A percentile compares a stretch with the other conserved stretches of the same genome.
Conservation (phyloP, 2,888 invertebrate genomes). For the Cremastinae sp. region DNA sequence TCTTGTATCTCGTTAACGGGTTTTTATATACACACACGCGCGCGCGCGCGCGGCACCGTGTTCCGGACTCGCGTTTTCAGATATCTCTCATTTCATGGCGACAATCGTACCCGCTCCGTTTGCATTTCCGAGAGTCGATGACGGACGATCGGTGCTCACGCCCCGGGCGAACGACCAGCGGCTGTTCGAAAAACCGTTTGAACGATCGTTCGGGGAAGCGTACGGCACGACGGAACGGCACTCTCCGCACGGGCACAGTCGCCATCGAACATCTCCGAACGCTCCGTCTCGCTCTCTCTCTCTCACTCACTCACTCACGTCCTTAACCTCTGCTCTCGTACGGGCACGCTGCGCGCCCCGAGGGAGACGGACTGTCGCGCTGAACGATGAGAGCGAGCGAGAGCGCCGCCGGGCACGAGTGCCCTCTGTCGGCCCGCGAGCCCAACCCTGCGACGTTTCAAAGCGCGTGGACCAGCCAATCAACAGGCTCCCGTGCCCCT, state of each 20-base stretch:
- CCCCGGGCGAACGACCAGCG: slow-evolving; percentile 17
- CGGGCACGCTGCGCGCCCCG: slow-evolving; percentile 41
- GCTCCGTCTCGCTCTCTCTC: slow-evolving; percentile 38
- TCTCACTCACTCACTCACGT: slow-evolving; percentile 24
- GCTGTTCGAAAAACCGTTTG: slow-evolving; percentile 19
- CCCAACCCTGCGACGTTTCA: slow-evolving; percentile 62
- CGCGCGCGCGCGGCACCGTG: too few species aligned
- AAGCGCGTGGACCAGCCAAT: slow-evolving; percentile 68
- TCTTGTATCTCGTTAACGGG: slow-evolving; percentile 44
- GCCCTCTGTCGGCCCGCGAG: slow-evolving; percentile 59
- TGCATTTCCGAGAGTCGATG: slow-evolving; percentile 3
- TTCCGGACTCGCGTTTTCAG: slow-evolving; percentile 35
- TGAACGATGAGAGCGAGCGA: slow-evolving; percentile 35
- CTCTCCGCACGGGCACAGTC: slow-evolving; percentile 59
- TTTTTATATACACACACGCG: slow-evolving; percentile 26
- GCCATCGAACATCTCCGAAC: slow-evolving; percentile 52
- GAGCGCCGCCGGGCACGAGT: slow-evolving; percentile 30
- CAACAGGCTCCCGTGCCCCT: slow-evolving; percentile 69
- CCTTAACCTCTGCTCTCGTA: slow-evolving; percentile 33
- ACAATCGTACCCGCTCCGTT: slow-evolving; percentile 8
- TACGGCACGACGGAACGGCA: slow-evolving; percentile 44
- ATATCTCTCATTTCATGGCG: background rate
- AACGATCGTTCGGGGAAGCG: slow-evolving; percentile 40
- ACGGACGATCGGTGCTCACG: slow-evolving; percentile 25
- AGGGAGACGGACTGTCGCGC: slow-evolving; percentile 54